Conservation (phyloP, 2,113 vertebrate genomes). For the Hydropotes inermis region DNA sequence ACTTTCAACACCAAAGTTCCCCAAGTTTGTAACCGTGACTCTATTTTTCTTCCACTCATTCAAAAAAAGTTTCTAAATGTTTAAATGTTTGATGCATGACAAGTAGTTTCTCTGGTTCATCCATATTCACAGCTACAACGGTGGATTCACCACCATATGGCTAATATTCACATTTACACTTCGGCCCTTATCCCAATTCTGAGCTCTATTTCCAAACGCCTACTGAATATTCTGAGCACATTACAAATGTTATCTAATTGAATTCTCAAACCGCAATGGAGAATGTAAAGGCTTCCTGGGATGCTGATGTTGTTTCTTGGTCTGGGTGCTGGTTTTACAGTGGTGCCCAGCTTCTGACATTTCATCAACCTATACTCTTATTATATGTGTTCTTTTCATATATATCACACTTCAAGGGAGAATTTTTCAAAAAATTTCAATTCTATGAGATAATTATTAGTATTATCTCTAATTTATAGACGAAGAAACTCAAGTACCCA, state of each 20-base stretch:
- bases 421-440: neutral
- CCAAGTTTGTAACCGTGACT: neutral
- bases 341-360: neutral
- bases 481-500: neutral
- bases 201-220: neutral
- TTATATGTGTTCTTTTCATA: neutral
- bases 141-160: neutral
- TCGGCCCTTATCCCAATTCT: neutral
- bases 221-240: neutral
- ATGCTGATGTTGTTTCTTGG: neutral
- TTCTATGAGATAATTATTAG: neutral
- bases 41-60: neutral
- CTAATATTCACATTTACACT: neutral
- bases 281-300: neutral
- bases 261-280: constrained; percentile 5
- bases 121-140: neutral
- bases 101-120: constrained; percentile 22
- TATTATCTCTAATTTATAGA: neutral
- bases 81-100: neutral
- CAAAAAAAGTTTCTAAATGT: constrained; percentile 14
- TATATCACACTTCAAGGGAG: neutral
- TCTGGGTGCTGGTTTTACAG: neutral
- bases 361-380: neutral
- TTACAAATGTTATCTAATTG: neutral
- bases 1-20: neutral